These are phyloP conservation scores for Indri indri DNA, from an alignment of 2,113 vertebrate species.

Conservation along the genomic window DNA sequence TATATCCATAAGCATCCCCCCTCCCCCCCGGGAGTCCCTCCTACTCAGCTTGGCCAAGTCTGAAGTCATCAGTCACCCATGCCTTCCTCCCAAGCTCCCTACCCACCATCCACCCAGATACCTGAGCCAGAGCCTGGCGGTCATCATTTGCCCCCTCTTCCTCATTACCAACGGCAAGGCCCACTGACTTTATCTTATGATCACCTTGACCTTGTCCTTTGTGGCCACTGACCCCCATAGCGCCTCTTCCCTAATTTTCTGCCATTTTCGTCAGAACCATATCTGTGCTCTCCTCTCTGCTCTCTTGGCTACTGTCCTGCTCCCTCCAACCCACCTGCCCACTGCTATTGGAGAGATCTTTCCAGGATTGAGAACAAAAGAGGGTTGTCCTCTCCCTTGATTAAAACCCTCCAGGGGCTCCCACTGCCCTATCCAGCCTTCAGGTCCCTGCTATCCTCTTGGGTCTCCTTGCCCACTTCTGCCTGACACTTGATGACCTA, in stretches of 20 bases:
- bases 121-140: neutral
- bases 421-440: neutral
- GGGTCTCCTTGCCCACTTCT: neutral
- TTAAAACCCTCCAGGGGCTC: neutral
- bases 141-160: neutral
- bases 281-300: neutral
- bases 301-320: neutral
- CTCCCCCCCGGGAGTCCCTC: neutral
- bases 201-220: neutral
- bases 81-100: neutral
- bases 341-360: neutral
- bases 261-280: neutral
- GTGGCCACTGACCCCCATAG: neutral
- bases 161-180: neutral
- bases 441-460: neutral
- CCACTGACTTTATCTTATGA: neutral
- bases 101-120: neutral
- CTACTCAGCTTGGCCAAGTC: too few species aligned
- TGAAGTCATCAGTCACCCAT: neutral
- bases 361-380: neutral
- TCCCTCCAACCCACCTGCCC: neutral
- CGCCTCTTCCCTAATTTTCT: rapidly evolving
- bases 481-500: neutral
- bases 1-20: neutral
- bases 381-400: too few species aligned